Percentiles rank a stretch among this genome's conserved stretches.
phyloP scores from a whole-genome alignment of 1,140 invertebrate genomes.

The Dinothrombium tinctorium region DNA sequence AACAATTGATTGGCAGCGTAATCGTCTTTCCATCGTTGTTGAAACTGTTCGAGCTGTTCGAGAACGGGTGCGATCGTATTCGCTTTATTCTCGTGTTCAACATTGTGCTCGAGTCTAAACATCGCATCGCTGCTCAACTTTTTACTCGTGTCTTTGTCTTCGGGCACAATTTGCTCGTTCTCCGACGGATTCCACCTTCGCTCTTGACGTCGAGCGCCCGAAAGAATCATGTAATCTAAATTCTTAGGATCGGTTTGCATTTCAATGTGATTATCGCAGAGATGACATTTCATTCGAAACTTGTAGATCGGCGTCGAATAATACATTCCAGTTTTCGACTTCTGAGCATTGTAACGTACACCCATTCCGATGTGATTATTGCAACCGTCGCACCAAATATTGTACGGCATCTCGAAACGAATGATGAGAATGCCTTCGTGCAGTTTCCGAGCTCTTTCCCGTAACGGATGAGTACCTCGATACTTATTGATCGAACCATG shows the following conservation, averaged over 20 bases:
- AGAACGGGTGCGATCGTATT: conserved; percentile 42
- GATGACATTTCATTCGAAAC: conserved; percentile 97
- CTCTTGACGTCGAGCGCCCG: conserved; percentile 82
- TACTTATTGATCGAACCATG: conserved; percentile 67
- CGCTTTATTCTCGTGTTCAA: conserved; percentile 45
- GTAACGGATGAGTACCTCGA: conserved; percentile 76
- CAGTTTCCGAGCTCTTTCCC: conserved; percentile 80
- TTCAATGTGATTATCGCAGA: conserved; percentile 91
- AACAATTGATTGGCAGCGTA: conserved; percentile 62
- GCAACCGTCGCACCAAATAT: conserved; percentile 97
- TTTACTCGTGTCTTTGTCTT: conserved; percentile 59
- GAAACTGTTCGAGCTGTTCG: conserved; percentile 43
- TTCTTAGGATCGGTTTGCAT: conserved; percentile 99
- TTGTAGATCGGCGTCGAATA: conserved; percentile 92
- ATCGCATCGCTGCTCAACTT: conserved; percentile 78
- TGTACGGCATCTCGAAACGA: conserved; percentile 97
- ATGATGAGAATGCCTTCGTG: conserved; percentile 92
- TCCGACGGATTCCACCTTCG: conserved; percentile 90
- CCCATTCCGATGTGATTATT: conserved; percentile 98
- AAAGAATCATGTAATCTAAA: conserved; percentile 85
- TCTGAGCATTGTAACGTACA: conserved; percentile 95
- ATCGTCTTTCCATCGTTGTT: conserved; percentile 51
- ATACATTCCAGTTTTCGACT: conserved; percentile 95
- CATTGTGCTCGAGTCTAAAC: conserved; percentile 78
- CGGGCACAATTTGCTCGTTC: conserved; percentile 57